A percentile compares a stretch with the other conserved stretches of the same genome.
phyloP scores from a whole-genome alignment of 2,797 vertebrate genomes.

The Decapterus maruadsi region DNA sequence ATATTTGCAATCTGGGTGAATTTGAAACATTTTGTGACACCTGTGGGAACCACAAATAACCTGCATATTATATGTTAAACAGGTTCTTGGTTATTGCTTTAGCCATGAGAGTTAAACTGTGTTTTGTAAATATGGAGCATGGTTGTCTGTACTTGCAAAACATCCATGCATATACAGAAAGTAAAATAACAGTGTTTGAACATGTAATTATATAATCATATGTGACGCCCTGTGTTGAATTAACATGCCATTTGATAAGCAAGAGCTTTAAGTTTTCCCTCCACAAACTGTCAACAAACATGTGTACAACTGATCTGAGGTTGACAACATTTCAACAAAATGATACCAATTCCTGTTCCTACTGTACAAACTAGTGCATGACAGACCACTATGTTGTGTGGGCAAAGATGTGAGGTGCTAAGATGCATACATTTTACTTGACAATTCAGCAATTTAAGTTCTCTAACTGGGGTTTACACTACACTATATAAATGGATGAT shows the following conservation, averaged over 20 bases:
- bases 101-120: constrained; percentile 2
- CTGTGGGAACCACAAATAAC: not conserved
- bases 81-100: not conserved
- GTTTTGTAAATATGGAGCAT: constrained; percentile 42
- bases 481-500: constrained; percentile 80
- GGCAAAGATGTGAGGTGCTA: constrained; percentile 3
- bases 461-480: constrained; percentile 38
- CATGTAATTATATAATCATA: constrained; percentile 42
- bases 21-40: not conserved
- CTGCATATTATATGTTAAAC: not conserved
- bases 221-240: constrained; percentile 23
- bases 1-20: not conserved
- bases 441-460: constrained; percentile 45
- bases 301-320: not conserved
- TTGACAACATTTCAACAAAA: not conserved
- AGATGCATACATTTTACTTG: constrained; percentile 20
- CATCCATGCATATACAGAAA: constrained; percentile 16
- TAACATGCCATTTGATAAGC: constrained; percentile 10
- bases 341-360: not conserved
- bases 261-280: constrained; percentile 10
- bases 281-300: constrained; percentile 12
- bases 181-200: constrained; percentile 16
- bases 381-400: not conserved
- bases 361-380: not conserved
- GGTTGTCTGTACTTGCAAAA: constrained; percentile 40